Evolutionary conservation across 1,140 invertebrate genomes (phyloP).

Genomic region (Rhopalosiphum padi): DNA sequence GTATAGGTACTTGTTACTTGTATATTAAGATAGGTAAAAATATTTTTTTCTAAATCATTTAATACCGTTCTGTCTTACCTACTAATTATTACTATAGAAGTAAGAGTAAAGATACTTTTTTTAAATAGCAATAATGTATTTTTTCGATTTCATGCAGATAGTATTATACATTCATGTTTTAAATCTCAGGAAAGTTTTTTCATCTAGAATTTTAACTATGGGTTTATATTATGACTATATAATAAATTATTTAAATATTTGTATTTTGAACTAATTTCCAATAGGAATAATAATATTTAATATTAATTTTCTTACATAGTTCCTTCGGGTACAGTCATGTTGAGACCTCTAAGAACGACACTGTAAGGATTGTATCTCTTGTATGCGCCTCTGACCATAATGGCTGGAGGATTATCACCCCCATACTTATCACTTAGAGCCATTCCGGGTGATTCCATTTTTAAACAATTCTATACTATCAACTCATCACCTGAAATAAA

Average conservation of each 20-base stretch:
- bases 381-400: conserved; percentile 59
- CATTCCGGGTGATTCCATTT: conserved; percentile 48
- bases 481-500: conserved; percentile 50
- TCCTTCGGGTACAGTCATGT: conserved; percentile 62
- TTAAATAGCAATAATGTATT: neutral
- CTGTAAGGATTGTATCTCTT: conserved; percentile 60
- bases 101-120: neutral
- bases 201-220: too few relatives aligned
- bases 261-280: neutral
- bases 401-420: conserved; percentile 46
- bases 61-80: neutral
- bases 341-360: conserved; percentile 61
- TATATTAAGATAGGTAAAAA: neutral
- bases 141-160: neutral
- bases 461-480: conserved; percentile 9
- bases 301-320: conserved; percentile 61
- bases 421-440: conserved; percentile 37
- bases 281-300: neutral
- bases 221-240: too few relatives aligned
- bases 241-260: too few relatives aligned
- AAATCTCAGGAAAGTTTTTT: too few relatives aligned
- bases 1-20: neutral
- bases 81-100: neutral
- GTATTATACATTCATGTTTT: too few relatives aligned
- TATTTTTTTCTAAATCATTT: neutral